A percentile compares a stretch with the other conserved stretches of the same genome.
These are phyloP conservation scores for Prietella phreatophila DNA, from an alignment of 2,113 vertebrate genomes.

Conservation along the genomic window DNA sequence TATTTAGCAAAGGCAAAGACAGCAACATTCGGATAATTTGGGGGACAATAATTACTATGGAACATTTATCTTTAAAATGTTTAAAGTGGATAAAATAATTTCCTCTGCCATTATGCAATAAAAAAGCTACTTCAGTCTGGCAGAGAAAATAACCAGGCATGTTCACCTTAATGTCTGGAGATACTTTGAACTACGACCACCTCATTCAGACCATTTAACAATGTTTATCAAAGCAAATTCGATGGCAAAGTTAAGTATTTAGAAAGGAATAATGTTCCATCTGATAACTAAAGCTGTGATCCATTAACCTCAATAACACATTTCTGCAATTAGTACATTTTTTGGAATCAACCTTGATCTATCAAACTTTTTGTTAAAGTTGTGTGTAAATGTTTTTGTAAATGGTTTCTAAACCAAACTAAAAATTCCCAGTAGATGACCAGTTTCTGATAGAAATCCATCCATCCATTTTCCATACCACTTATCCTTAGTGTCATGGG, in stretches of 20 bases:
- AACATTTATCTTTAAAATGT: constrained; percentile 37
- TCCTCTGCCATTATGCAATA: constrained; percentile 47
- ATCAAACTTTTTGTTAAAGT: background rate
- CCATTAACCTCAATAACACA: background rate
- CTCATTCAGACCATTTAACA: constrained; percentile 15
- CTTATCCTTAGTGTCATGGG: too few relatives aligned
- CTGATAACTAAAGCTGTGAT: background rate
- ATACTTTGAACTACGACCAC: constrained; percentile 17
- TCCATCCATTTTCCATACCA: too few relatives aligned
- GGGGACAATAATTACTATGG: constrained; percentile 17
- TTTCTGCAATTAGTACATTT: background rate
- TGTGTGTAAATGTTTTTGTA: background rate
- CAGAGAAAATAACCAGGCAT: constrained; percentile 22
- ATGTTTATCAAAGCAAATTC: constrained; percentile 6
- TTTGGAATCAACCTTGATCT: background rate
- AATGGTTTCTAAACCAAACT: background rate
- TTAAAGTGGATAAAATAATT: constrained; percentile 42
- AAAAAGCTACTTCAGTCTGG: constrained; percentile 51
- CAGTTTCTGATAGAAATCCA: background rate
- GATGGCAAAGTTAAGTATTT: background rate
- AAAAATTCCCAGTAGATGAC: too few relatives aligned
- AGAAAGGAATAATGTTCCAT: background rate
- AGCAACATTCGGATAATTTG: constrained; percentile 10
- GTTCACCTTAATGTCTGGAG: constrained; percentile 30
- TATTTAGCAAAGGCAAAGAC: constrained; percentile 24